Conservation (phyloP, 2,888 invertebrate genomes). For the Dugesia japonica region DNA sequence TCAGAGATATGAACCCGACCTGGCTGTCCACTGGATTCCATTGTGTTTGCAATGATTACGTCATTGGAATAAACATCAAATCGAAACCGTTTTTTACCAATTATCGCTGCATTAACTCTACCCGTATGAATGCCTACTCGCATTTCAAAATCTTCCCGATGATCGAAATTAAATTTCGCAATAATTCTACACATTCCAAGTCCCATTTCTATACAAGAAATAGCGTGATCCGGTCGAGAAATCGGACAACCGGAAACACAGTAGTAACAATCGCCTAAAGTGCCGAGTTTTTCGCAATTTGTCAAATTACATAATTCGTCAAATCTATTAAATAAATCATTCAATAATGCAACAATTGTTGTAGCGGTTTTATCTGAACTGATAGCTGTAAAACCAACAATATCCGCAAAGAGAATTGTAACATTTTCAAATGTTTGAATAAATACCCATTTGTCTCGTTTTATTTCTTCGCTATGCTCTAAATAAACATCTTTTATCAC, state of each 20-base stretch:
- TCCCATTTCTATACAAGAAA: constrained; percentile 89
- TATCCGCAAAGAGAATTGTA: constrained; percentile 86
- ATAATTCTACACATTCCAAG: constrained; percentile 67
- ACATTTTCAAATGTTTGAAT: constrained; percentile 61
- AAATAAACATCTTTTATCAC: not conserved
- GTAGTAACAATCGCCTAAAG: constrained; percentile 80
- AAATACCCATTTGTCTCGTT: not conserved
- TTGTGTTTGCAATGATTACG: constrained; percentile 76
- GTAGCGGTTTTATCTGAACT: constrained; percentile 87
- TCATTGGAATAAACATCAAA: constrained; percentile 98
- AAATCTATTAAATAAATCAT: constrained; percentile 50
- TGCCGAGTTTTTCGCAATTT: constrained; percentile 88
- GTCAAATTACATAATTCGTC: constrained; percentile 71
- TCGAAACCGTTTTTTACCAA: constrained; percentile 79
- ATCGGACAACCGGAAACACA: constrained; percentile 73
- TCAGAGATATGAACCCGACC: constrained; percentile 62
- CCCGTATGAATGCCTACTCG: constrained; percentile 89
- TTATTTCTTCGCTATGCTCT: not conserved
- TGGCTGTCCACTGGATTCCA: constrained; percentile 79
- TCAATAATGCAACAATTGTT: constrained; percentile 57
- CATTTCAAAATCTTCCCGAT: constrained; percentile 57
- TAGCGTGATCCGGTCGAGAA: constrained; percentile 73
- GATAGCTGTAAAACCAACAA: constrained; percentile 92
- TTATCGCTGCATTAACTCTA: constrained; percentile 52
- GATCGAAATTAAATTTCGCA: constrained; percentile 68